Conservation (phyloP, 2,797 vertebrate species). For the Helarctos malayanus region DNA sequence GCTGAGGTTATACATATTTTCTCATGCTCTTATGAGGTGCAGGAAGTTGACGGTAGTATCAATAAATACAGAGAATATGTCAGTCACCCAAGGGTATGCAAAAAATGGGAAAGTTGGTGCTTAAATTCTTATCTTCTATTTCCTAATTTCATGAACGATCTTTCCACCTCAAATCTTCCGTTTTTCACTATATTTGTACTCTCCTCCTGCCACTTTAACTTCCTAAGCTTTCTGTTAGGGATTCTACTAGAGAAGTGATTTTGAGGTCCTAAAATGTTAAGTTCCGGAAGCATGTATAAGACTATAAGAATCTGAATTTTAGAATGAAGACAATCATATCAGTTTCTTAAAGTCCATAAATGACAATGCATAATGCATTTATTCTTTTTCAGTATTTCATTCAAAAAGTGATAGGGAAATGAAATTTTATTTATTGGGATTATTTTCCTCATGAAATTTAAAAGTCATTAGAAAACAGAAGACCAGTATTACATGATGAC, state of each 20-base stretch:
- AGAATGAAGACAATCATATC: neutral
- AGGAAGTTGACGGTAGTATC: neutral
- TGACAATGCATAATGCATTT: neutral
- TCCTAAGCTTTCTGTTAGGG: neutral
- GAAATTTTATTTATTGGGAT: slow-evolving; percentile 41
- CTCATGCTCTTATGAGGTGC: neutral
- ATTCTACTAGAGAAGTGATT: neutral
- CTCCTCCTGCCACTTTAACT: neutral
- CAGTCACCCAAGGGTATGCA: neutral
- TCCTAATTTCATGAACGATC: neutral
- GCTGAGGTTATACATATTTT: neutral
- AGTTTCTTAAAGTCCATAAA: neutral
- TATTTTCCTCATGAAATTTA: neutral
- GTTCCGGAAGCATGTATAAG: neutral
- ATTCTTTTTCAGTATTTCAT: neutral
- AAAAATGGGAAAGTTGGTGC: neutral
- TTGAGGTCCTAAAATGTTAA: neutral
- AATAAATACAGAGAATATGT: neutral
- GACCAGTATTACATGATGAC: neutral
- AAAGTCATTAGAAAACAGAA: slow-evolving; percentile 30
- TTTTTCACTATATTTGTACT: neutral
- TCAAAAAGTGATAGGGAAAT: slow-evolving; percentile 1
- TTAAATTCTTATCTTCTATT: neutral
- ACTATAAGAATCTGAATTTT: neutral
- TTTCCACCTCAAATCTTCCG: neutral